Base-by-base conservation (phyloP, 2,113 vertebrate genomes). In the Calypte anna region DNA sequence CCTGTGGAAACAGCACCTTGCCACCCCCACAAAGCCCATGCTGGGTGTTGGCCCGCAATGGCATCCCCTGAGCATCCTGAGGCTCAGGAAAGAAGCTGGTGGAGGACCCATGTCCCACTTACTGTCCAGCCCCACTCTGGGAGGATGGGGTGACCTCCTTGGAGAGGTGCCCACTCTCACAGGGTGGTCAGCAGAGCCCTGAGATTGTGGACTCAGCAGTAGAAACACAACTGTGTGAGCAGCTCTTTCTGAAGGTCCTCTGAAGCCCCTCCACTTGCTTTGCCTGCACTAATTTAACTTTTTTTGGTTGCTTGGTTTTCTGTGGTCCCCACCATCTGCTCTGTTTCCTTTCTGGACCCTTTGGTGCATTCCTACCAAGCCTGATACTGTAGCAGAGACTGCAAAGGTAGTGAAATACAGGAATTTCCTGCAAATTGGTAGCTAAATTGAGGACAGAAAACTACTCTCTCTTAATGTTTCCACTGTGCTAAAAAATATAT, bases 21-120 rank as follows among this genome's bases (percentile, higher is more conserved):
- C 19, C 18, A 1, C 20, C 9, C 0, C 9, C 3, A 4, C 1
- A 9, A 67, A 80, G 20, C n/a, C 40, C 0, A 0, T 5, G 16
- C 12, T 0, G 0, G 51, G 24, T 36, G 50, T 6, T 5, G 1
- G 83, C 79, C 23, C 14, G 38, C 67, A 43, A 31, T 38, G 74
- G 67, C 48, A 48, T 14, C 31, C 43, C 53, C 31, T 2, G 1
- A 76, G 58, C 54, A 86, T 38, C 68, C 43, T 20, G 24, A 74
- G 40, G 53, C 57, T 36, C 23, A 8, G 12, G 31, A 2, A 63
- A 72, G 53, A 57, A 36, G 51, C 27, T 79, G n/a, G 23, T 6
- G 11, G 28, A 72, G 53, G 33, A 72, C 2, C 23, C 1, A 0
- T 13, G 62, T 12, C 23, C n/a, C 43, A 3, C 30, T 46, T 7